Percentiles rank a stretch among this genome's conserved stretches.
Evolutionary conservation across 2,797 vertebrate genomes (phyloP).

Genomic region (Ara ararauna): DNA sequence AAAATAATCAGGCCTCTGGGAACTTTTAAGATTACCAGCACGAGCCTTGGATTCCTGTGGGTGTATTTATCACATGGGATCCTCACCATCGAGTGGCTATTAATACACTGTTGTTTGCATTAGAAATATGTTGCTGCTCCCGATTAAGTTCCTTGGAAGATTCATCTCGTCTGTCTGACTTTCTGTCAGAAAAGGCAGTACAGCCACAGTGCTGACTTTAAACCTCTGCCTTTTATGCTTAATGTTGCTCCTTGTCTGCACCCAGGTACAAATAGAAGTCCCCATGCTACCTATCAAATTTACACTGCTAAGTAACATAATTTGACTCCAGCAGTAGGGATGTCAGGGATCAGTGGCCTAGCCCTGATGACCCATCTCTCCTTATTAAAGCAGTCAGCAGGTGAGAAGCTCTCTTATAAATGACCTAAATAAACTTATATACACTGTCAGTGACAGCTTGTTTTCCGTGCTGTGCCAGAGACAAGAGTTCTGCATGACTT

Average conservation of each 20-base stretch:
- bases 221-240: neutral
- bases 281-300: neutral
- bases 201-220: neutral
- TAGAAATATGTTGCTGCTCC: neutral
- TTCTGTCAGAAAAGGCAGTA: neutral
- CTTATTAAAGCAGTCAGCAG: neutral
- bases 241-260: neutral
- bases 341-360: neutral
- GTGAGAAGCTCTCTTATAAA: neutral
- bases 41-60: neutral
- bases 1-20: conserved; percentile 61
- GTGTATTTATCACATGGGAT: conserved; percentile 49
- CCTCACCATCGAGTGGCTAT: neutral
- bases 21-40: conserved; percentile 45
- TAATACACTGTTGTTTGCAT: neutral
- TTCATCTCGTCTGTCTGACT: neutral
- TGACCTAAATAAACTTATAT: neutral
- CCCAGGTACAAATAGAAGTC: neutral
- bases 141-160: neutral
- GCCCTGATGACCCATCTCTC: neutral
- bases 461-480: neutral
- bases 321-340: neutral
- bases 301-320: neutral
- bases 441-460: neutral
- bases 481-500: neutral